Conservation (phyloP, 2,888 invertebrate species). For the Trachelus iudaicus region DNA sequence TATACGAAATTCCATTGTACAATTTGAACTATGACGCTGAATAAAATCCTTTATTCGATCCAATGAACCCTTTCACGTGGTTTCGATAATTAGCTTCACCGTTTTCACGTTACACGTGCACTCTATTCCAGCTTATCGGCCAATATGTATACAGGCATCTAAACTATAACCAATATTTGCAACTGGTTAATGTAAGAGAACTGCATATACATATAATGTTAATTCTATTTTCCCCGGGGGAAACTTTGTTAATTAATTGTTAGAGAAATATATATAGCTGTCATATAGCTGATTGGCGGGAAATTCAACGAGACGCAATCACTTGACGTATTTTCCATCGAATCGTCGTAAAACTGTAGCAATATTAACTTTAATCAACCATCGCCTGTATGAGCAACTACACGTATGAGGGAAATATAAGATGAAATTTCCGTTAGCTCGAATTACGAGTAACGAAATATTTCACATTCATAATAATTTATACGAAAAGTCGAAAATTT, state of each 20-base stretch:
- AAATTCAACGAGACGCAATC: too few species aligned
- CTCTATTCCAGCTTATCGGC: neutral
- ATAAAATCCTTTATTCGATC: neutral
- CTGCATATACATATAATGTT: neutral
- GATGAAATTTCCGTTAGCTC: too few species aligned
- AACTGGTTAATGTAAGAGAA: neutral
- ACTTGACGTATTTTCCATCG: too few species aligned
- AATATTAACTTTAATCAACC: too few species aligned
- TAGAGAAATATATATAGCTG: slow-evolving; percentile 42
- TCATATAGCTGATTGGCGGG: too few species aligned
- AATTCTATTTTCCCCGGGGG: neutral
- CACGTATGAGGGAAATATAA: too few species aligned
- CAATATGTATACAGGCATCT: neutral
- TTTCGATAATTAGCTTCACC: neutral
- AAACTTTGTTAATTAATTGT: slow-evolving; percentile 51
- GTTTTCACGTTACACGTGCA: neutral
- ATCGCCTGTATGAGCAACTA: too few species aligned
- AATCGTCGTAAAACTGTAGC: too few species aligned
- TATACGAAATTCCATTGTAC: neutral
- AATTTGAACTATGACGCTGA: neutral
- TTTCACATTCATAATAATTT: too few species aligned
- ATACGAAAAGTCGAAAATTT: too few species aligned
- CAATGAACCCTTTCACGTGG: neutral
- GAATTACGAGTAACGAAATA: too few species aligned
- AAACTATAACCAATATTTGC: neutral